phyloP scores from a whole-genome alignment of 2,797 vertebrate genomes.

The Crax fasciolata region DNA sequence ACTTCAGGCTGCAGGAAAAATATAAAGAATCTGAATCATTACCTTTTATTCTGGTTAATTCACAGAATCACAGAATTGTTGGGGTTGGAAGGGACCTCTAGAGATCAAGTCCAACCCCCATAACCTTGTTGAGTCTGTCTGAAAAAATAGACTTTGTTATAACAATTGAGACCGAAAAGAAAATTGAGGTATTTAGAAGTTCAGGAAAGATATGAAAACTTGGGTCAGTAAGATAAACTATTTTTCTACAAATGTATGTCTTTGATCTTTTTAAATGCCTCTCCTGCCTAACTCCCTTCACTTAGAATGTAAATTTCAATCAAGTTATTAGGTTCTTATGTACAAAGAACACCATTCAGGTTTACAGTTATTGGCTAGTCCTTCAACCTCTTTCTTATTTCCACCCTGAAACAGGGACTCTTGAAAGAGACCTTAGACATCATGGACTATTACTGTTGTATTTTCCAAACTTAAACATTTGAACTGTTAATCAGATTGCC shows the following conservation, averaged over 20 bases:
- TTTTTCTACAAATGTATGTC: background rate
- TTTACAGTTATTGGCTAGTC: background rate
- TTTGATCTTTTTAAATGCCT: background rate
- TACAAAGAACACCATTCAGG: background rate
- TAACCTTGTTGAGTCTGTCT: constrained; percentile 35
- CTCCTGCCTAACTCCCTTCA: background rate
- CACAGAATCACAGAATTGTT: background rate
- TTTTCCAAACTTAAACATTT: background rate
- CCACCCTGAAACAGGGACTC: background rate
- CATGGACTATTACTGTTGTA: background rate
- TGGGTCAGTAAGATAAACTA: background rate
- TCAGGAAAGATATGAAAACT: constrained; percentile 9
- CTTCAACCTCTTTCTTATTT: background rate
- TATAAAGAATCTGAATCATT: constrained; percentile 37
- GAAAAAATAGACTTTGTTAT: constrained; percentile 39
- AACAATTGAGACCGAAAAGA: constrained; percentile 20
- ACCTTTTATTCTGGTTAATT: constrained; percentile 63
- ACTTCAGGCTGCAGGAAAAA: constrained; percentile 45
- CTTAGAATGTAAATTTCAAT: background rate
- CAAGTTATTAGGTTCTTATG: background rate
- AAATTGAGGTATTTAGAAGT: background rate
- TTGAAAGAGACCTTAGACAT: background rate
- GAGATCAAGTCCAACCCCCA: background rate
- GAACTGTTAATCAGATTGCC: background rate
- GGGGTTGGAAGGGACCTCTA: no score